Base-by-base conservation (phyloP, 2,113 vertebrate genomes). In the Podilymbus podiceps region DNA sequence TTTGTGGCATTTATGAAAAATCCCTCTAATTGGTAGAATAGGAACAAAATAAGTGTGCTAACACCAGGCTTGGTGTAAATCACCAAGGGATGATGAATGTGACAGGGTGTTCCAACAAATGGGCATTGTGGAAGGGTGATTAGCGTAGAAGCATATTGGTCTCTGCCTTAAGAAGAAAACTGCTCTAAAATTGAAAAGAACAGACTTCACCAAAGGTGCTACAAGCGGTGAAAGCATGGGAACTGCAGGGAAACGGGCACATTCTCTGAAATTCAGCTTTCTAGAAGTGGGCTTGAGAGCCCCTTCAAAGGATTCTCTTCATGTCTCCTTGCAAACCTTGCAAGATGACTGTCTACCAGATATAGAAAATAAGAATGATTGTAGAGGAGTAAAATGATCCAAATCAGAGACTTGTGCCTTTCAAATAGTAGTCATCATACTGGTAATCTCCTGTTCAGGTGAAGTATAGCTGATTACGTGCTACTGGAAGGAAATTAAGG, bases 1-100 rank as follows among this genome's bases (percentile, higher is more conserved):
- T 63, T 63, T 47, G 62, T 76, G 93, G 64, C 27, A 2, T 33
- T 78, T 76, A 3, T 40, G 44, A 68, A 40, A 68, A 71, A 2
- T 42, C 30, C 10, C 50, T 66, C 38, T 30, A 8, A 35, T 1
- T 11, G 59, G 28, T 2, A 35, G 38, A 31, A 40, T 0, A 40
- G 52, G 38, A 73, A 15, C 33, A 91, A 87, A 93, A 56, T 6
- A 19, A 84, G 55, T 17, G 67, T 74, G 60, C 12, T 66, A 31
- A 28, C 30, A 58, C 23, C 27, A 33, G 44, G 31, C 14, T 77
- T 62, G 88, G 13, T 49, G 49, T 44, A 46, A 89, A 63, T 68
- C 47, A 8, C 59, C 0, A 2, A 31, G 35, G 38, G 68, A 10
- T 56, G 27, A 9, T 0, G 15, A 49, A 33, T 6, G 58, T 2